Base-by-base conservation (phyloP, 2,797 vertebrate species). In the Tragopan temminckii region DNA sequence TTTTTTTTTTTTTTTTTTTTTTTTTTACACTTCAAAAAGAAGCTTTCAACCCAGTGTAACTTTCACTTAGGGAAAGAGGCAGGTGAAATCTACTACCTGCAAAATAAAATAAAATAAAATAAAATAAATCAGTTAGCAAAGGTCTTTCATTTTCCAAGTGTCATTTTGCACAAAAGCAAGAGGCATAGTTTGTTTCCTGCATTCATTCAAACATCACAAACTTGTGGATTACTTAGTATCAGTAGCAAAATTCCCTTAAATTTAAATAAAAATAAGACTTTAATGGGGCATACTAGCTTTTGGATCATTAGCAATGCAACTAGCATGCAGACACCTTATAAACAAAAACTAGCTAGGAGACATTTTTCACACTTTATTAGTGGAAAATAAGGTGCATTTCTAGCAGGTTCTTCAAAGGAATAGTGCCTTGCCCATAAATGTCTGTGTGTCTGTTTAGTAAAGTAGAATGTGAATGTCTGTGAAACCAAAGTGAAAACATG, bases 391-490 rank as follows among this genome's bases (percentile, higher is more conserved):
- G n/a, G 33, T 66, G 4, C n/a, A 85, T 82, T 87, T 95, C 80
- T 72, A 91, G 35, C 17, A 50, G 52, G 10, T 6, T 59, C 36
- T 85, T 93, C 84, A 78, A 90, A 90, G 52, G 36, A 7, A 55
- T 11, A 64, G 13, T 7, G 4, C 50, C 50, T 86, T 90, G 75
- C 42, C 42, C 24, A 16, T 71, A 85, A 66, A 92, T 11, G 29
- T 89, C 63, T 74, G 25, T 70, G 31, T 42, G 31, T 74, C 72
- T 62, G 38, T 67, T 90, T n/a, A 78, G 38, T 75, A 43, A 95
- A 95, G 69, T 92, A 42, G 55, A 88, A 95, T n/a, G 58, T 36
- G 68, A 91, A 33, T 82, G 86, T 61, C 68, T 92, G 53, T 77
- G 58, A 95, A 93, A 94, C 17, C 13, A 42, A 85, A 87, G 64